Percentiles rank a stretch among this genome's conserved stretches.
Conservation (phyloP, 2,888 invertebrate species). For the Drosophila borborema region DNA sequence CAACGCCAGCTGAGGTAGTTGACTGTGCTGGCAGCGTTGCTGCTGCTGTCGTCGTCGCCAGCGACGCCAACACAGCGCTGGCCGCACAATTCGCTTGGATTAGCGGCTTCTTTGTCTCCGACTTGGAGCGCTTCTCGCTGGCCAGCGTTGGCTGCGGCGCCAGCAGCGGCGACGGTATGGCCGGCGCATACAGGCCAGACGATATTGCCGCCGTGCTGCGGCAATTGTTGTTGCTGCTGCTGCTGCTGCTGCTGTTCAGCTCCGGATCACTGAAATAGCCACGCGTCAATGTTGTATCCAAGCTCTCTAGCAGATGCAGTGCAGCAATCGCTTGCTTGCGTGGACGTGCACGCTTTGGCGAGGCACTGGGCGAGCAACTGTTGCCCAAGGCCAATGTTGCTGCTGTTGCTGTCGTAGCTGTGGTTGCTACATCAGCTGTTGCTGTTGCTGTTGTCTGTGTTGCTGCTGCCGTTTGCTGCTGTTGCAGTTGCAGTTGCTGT, state of each 20-base stretch:
- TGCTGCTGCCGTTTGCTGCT: conserved; percentile 28
- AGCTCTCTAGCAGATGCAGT: conserved; percentile 75
- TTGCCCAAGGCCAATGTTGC: conserved; percentile 17
- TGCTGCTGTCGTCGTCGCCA: conserved; percentile 21
- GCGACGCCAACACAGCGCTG: conserved; percentile 20
- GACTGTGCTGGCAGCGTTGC: conserved; percentile 36
- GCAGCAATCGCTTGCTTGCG: conserved; percentile 70
- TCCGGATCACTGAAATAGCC: conserved; percentile 85
- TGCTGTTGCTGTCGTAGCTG: background rate
- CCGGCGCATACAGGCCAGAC: conserved; percentile 54
- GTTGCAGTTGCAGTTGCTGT: conserved; percentile 45
- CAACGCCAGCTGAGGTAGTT: conserved; percentile 53
- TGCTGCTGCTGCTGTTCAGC: conserved; percentile 64
- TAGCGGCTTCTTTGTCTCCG: conserved; percentile 85
- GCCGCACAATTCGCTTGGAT: conserved; percentile 18
- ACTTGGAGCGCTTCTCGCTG: conserved; percentile 84
- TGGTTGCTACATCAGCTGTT: background rate
- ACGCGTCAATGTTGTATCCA: conserved; percentile 80
- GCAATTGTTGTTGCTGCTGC: background rate
- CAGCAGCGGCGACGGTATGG: conserved; percentile 51
- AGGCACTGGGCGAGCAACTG: conserved; percentile 60
- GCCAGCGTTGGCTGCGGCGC: conserved; percentile 37
- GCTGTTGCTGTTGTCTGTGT: background rate
- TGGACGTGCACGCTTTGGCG: conserved; percentile 74
- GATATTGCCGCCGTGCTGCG: conserved; percentile 29